Evolutionary conservation across 2,888 invertebrate genomes (phyloP), one percentile per base, ranked within the genome.

Genomic region (Ferdinandea cuprea): DNA sequence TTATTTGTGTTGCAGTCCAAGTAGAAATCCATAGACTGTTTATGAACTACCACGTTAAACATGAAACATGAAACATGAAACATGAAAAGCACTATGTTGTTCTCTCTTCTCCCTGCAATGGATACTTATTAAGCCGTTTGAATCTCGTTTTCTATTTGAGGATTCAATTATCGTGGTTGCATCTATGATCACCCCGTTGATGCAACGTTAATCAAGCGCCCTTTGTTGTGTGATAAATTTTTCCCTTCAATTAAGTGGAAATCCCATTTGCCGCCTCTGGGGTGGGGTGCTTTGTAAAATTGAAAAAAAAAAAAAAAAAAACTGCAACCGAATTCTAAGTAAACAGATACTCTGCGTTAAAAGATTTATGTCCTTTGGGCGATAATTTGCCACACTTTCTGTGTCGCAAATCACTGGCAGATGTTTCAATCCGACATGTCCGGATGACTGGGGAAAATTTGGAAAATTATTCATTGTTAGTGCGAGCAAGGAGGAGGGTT

Each of bases 301-400:
- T n/a, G 9, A 30, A 30, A 25, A 28, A 9, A 19, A n/a, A 11
- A 9, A 1, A 35, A 68, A 8, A 25, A 13, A 46, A 73, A 72
- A 73, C 66, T 66, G 66, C 59, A 66, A 59, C 72, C 46, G 32
- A 54, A 37, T 59, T 66, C 32, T 19, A 71, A 71, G 61, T 61
- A 56, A 71, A 79, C 46, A 54, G 35, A 58, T 8, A 68, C 17
- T 30, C 4, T 35, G 30, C 35, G 13, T 21, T 0, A 25, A 44
- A 69, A 50, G 50, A 71, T 71, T 71, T 76, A 65, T 69, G 40
- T 46, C 71, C 69, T 46, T 65, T 40, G 30, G 76, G 80, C 46
- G 76, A 71, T 65, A 77, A 81, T 81, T 81, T 76, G 81, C 77
- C 76, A 81, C 81, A 77, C 81, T 83, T 83, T 78, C 50, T 72